A percentile compares a stretch with the other conserved stretches of the same genome.
Evolutionary conservation across 2,113 vertebrate genomes (phyloP).

Genomic region (Nematolebias whitei): DNA sequence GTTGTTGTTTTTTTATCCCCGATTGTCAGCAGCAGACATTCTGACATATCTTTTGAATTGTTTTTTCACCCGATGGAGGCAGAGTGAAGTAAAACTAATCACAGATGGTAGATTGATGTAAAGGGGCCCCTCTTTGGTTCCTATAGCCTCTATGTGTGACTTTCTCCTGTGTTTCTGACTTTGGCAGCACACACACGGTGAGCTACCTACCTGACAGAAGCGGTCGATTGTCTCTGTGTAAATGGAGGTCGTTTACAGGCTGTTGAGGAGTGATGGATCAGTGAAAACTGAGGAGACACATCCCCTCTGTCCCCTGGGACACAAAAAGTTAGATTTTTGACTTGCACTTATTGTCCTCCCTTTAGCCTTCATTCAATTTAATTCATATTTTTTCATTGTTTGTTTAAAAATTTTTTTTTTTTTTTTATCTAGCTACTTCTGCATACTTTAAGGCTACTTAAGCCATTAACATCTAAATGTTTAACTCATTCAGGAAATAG

Average conservation of each 20-base stretch:
- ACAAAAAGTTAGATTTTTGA: background rate
- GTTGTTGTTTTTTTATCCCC: background rate
- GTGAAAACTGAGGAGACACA: slow-evolving; percentile 70
- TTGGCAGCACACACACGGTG: slow-evolving; percentile 16
- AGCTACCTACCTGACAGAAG: slow-evolving; percentile 35
- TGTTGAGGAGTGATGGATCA: slow-evolving; percentile 53
- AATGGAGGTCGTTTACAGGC: slow-evolving; percentile 54
- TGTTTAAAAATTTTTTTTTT: no score
- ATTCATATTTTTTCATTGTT: no score
- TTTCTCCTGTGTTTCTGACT: slow-evolving; percentile 52
- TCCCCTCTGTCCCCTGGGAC: background rate
- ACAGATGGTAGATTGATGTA: background rate
- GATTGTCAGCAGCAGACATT: background rate
- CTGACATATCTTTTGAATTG: background rate
- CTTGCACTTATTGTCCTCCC: no score
- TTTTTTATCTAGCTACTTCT: no score
- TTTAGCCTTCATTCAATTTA: no score
- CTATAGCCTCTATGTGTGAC: background rate
- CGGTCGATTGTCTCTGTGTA: slow-evolving; percentile 52
- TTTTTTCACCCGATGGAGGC: background rate
- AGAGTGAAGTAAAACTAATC: background rate
- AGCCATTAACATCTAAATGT: no score
- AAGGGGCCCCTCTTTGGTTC: background rate
- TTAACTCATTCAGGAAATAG: no score
- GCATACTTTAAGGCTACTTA: no score